phyloP scores from a whole-genome alignment of 1,140 invertebrate genomes.

The Triops cancriformis region DNA sequence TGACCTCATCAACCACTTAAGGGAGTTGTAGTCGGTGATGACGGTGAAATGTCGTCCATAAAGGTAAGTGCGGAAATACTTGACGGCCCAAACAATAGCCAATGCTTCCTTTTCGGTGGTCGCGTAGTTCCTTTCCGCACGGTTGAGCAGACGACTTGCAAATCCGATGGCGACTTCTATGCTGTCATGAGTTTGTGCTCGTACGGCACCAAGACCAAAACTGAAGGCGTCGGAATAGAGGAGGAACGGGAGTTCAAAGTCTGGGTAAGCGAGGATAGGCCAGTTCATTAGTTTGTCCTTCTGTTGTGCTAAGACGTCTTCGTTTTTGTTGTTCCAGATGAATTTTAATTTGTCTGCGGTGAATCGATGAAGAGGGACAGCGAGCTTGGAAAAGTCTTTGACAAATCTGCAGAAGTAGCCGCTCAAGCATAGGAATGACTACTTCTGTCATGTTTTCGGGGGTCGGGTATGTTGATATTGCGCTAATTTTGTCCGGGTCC shows the following conservation, averaged over 20 bases:
- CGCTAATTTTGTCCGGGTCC: constrained; percentile 37
- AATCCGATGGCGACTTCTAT: constrained; percentile 40
- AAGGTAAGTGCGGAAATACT: constrained; percentile 38
- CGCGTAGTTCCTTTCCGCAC: constrained; percentile 37
- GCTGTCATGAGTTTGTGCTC: constrained; percentile 35
- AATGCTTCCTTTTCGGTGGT: constrained; percentile 41
- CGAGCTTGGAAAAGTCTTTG: constrained; percentile 33
- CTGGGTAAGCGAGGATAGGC: constrained; percentile 33
- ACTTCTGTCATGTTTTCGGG: constrained; percentile 28
- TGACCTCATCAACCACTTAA: constrained; percentile 38
- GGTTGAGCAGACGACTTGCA: constrained; percentile 36
- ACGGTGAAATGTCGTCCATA: constrained; percentile 38
- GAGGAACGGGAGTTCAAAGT: constrained; percentile 36
- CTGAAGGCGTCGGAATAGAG: constrained; percentile 28
- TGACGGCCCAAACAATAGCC: constrained; percentile 38
- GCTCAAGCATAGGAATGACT: not conserved
- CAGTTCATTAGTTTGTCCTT: constrained; percentile 31
- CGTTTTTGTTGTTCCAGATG: too few species aligned
- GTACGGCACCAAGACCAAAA: too few species aligned
- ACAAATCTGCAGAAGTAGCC: constrained; percentile 29
- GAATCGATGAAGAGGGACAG: constrained; percentile 33
- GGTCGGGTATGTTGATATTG: constrained; percentile 35
- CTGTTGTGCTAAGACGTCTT: too few species aligned
- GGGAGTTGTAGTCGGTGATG: constrained; percentile 39
- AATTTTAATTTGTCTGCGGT: constrained; percentile 34